phyloP scores from a whole-genome alignment of 2,888 invertebrate species.

The Drosophila prolongata region DNA sequence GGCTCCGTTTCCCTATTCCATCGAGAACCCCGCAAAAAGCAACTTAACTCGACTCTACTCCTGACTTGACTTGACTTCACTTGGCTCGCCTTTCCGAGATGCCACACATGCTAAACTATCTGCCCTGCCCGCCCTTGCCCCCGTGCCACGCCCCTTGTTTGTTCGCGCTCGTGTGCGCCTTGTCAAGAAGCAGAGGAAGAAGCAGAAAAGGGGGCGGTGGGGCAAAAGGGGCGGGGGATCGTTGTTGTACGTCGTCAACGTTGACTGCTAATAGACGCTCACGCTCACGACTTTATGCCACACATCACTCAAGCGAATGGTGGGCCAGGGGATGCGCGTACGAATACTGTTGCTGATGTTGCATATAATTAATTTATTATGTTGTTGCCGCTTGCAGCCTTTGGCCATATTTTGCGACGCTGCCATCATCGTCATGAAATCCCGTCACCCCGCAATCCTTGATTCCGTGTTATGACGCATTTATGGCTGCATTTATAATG shows the following conservation, averaged over 20 bases:
- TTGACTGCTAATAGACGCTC: conserved; percentile 76
- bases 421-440: conserved; percentile 14
- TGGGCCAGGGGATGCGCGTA: not conserved
- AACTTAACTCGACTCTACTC: conserved; percentile 23
- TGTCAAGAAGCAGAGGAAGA: conserved; percentile 54
- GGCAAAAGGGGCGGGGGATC: conserved; percentile 33
- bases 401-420: conserved; percentile 57
- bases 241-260: conserved; percentile 60
- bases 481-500: conserved; percentile 69
- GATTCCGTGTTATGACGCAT: conserved; percentile 59
- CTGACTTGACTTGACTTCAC: conserved; percentile 26
- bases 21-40: conserved; percentile 22
- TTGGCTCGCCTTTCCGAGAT: conserved; percentile 50
- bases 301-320: conserved; percentile 55
- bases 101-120: conserved; percentile 76
- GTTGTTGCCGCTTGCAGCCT: conserved; percentile 69
- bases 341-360: conserved; percentile 62
- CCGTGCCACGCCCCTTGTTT: conserved; percentile 69
- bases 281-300: conserved; percentile 71
- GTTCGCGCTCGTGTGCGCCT: conserved; percentile 68
- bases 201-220: conserved; percentile 2
- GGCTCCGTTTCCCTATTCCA: conserved; percentile 48
- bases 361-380: conserved; percentile 80
- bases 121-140: conserved; percentile 24
- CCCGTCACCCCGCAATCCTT: conserved; percentile 15